Evolutionary conservation across 2,888 invertebrate species (phyloP).

Genomic region (Ectemnius lituratus): DNA sequence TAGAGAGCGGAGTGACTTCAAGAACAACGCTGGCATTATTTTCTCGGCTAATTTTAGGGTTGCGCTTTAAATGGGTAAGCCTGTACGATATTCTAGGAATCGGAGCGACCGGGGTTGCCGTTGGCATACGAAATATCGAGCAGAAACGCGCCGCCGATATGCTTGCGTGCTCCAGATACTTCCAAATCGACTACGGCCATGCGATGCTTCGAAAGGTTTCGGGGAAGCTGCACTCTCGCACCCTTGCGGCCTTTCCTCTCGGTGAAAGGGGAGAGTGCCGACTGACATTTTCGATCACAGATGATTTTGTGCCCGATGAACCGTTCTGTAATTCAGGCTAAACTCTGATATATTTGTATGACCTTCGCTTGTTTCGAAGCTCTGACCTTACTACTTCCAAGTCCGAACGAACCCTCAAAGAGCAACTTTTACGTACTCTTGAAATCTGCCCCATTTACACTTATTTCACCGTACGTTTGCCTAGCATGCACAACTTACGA

Average conservation of each 20-base stretch:
- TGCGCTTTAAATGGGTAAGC: conserved; percentile 16
- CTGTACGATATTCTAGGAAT: conserved; percentile 33
- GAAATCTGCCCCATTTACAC: no score
- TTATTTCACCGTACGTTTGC: no score
- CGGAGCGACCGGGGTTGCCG: conserved; percentile 18
- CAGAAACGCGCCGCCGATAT: conserved; percentile 31
- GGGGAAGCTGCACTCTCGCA: no score
- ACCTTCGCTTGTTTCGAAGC: no score
- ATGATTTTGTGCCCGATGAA: neutral
- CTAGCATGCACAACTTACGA: no score
- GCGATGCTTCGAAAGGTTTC: neutral
- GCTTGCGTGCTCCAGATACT: conserved; percentile 25
- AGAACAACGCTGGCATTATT: conserved; percentile 4
- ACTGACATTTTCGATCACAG: neutral
- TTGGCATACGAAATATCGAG: conserved; percentile 28
- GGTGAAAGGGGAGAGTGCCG: no score
- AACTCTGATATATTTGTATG: no score
- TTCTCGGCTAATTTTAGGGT: conserved; percentile 3
- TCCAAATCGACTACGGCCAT: conserved; percentile 11
- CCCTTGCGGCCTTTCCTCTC: no score
- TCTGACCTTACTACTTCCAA: no score
- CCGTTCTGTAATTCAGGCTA: neutral
- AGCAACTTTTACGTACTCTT: no score
- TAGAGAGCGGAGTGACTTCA: neutral
- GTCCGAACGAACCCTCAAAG: no score